Base-by-base conservation (phyloP, 1,140 invertebrate genomes). In the Macrosteles quadrilineatus region DNA sequence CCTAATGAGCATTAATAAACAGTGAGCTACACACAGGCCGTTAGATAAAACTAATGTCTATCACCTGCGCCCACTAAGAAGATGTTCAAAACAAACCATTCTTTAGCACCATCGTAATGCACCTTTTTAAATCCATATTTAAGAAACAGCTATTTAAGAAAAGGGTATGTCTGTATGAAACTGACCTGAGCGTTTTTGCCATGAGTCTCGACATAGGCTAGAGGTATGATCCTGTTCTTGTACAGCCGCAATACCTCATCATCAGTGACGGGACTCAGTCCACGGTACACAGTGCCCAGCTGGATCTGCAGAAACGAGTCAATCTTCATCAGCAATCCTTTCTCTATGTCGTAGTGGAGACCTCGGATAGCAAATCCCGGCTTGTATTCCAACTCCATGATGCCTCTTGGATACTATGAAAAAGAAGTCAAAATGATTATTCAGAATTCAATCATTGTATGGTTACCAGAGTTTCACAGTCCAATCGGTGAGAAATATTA, bases 231-330 rank as follows among this genome's bases (percentile, higher is more conserved):
- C 72, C 91, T 85, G 79, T 93, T 96, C 77, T 91, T 92, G 80
- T 98, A 98, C 31, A 95, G 80, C 71, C 88, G 82, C 1, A 94
- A 82, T 36, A 98, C 94, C 83, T 98, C 94, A 23, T 93, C 90
- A 76, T 93, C 90, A 19, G 88, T 83, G 0, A 99, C 85, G 14
- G 88, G 88, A 72, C 89, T 90, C 17, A 94, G 80, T 4, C 97
- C 92, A 76, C 93, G 86, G 79, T 96, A 98, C n/a, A 98, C 96
- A 32, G 94, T 91, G 40, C 94, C 96, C 77, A 96, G 87, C 81
- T 98, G 96, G 74, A 98, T 96, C 86, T 98, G 95, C 73, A 98
- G 85, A 81, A 98, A 98, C 19, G 94, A 95, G 83, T 98, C 96
- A 74, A 99, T 85, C 82, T 99, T 98, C 73, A 98, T 83, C 17